phyloP scores from a whole-genome alignment of 1,140 invertebrate genomes.

The Dermatophagoides farinae region DNA sequence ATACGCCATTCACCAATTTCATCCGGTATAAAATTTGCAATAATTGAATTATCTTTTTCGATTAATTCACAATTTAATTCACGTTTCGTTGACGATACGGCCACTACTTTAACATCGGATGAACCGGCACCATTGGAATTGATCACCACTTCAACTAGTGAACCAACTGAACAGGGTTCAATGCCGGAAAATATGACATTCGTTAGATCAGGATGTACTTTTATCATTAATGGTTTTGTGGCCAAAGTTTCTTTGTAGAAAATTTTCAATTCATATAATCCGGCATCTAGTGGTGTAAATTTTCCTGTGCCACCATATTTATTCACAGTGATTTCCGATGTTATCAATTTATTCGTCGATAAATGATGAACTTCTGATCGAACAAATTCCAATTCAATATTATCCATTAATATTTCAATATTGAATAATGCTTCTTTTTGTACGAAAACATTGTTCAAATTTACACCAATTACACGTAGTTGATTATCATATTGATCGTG shows the following conservation, averaged over 20 bases:
- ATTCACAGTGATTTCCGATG: slow-evolving; percentile 14
- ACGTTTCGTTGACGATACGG: slow-evolving; percentile 62
- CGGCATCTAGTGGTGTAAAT: slow-evolving; percentile 14
- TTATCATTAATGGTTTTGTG: slow-evolving; percentile 14
- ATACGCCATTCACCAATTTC: slow-evolving; percentile 90
- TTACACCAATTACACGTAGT: slow-evolving; percentile 14
- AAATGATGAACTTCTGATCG: slow-evolving; percentile 12
- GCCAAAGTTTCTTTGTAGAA: slow-evolving; percentile 16
- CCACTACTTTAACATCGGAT: slow-evolving; percentile 62
- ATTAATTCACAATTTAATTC: slow-evolving; percentile 46
- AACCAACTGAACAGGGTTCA: slow-evolving; percentile 20
- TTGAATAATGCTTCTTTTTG: slow-evolving; percentile 17
- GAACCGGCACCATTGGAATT: slow-evolving; percentile 38
- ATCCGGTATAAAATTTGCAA: slow-evolving; percentile 83
- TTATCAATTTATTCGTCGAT: slow-evolving; percentile 13
- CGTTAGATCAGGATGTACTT: slow-evolving; percentile 19
- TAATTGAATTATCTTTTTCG: slow-evolving; percentile 52
- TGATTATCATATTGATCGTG: too few species aligned
- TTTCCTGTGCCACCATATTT: slow-evolving; percentile 15
- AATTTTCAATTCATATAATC: slow-evolving; percentile 17
- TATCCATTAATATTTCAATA: slow-evolving; percentile 11
- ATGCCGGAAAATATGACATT: slow-evolving; percentile 19
- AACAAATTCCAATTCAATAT: slow-evolving; percentile 15
- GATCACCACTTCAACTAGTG: slow-evolving; percentile 31
- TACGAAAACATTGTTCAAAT: slow-evolving; percentile 18